Conservation (phyloP, 2,113 vertebrate species). For the Mastomys natalensis region DNA sequence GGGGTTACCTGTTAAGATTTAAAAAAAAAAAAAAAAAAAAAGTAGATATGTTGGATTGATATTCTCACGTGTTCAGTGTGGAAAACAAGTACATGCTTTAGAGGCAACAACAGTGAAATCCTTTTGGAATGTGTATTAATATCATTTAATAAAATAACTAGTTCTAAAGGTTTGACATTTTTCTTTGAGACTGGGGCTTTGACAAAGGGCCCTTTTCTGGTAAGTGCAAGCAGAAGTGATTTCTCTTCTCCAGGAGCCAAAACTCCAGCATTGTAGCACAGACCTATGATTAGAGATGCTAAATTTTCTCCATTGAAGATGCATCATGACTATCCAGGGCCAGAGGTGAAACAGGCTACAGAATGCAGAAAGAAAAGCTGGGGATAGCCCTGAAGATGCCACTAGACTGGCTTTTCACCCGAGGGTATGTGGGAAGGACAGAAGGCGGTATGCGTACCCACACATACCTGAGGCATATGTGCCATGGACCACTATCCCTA, state of each 20-base stretch:
- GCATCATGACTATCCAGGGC: slow-evolving; percentile 32
- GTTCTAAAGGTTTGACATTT: slow-evolving; percentile 83
- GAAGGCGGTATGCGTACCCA: background rate
- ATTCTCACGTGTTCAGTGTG: slow-evolving; percentile 79
- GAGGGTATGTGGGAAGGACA: background rate
- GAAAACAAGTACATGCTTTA: slow-evolving; percentile 73
- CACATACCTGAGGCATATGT: background rate
- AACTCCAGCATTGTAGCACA: slow-evolving; percentile 34
- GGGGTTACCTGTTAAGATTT: slow-evolving; percentile 78
- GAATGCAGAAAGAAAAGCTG: slow-evolving; percentile 54
- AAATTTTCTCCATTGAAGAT: slow-evolving; percentile 58
- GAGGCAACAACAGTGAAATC: slow-evolving; percentile 75
- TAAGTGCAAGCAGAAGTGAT: slow-evolving; percentile 63
- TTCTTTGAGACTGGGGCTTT: slow-evolving; percentile 81
- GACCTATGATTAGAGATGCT: slow-evolving; percentile 39
- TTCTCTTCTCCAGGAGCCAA: slow-evolving; percentile 46
- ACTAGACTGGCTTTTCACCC: slow-evolving; percentile 36
- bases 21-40: slow-evolving; percentile 41
- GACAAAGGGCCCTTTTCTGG: slow-evolving; percentile 66
- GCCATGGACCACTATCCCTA: background rate
- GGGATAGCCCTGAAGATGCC: slow-evolving; percentile 58
- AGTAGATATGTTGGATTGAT: slow-evolving; percentile 78
- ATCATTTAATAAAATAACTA: slow-evolving; percentile 85
- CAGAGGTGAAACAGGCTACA: slow-evolving; percentile 52
- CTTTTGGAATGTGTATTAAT: slow-evolving; percentile 84